Conservation (phyloP, 1,140 invertebrate species). For the Dendrolimus punctatus region DNA sequence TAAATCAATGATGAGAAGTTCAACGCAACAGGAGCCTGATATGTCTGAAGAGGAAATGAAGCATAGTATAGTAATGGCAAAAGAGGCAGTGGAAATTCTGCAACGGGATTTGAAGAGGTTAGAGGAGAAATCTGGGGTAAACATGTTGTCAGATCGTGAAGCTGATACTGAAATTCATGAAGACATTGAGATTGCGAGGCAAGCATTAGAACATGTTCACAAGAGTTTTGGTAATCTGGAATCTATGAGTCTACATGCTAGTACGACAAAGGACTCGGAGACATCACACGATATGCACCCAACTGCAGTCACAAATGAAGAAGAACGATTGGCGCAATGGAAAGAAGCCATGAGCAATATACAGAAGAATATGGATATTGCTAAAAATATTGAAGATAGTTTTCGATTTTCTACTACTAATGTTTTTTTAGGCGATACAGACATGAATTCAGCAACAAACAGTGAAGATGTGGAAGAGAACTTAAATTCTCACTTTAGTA, state of each 20-base stretch:
- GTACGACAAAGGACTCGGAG: slow-evolving; percentile 18
- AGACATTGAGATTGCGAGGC: slow-evolving; percentile 39
- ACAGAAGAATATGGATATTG: slow-evolving; percentile 40
- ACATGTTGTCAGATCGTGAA: slow-evolving; percentile 16
- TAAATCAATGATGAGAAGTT: slow-evolving; percentile 15
- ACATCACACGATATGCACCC: slow-evolving; percentile 8
- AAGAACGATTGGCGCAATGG: slow-evolving; percentile 45
- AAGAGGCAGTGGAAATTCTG: slow-evolving; percentile 52
- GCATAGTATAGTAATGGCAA: slow-evolving; percentile 47
- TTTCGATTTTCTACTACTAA: slow-evolving; percentile 20
- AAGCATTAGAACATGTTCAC: slow-evolving; percentile 39
- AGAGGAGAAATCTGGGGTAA: slow-evolving; percentile 23
- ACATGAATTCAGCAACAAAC: not conserved
- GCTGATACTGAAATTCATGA: slow-evolving; percentile 30
- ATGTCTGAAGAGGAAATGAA: slow-evolving; percentile 39
- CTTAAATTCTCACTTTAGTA: not conserved
- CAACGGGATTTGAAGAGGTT: slow-evolving; percentile 44
- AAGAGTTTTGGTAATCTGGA: slow-evolving; percentile 40
- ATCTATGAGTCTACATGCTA: slow-evolving; percentile 22
- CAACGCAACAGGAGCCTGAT: slow-evolving; percentile 17
- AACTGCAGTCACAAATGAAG: slow-evolving; percentile 22
- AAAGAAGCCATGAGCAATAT: slow-evolving; percentile 40
- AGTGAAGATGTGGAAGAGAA: not conserved
- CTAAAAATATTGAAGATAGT: slow-evolving; percentile 46
- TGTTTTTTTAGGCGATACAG: not conserved